phyloP scores from a whole-genome alignment of 2,888 invertebrate species.

The Tineola bisselliella region DNA sequence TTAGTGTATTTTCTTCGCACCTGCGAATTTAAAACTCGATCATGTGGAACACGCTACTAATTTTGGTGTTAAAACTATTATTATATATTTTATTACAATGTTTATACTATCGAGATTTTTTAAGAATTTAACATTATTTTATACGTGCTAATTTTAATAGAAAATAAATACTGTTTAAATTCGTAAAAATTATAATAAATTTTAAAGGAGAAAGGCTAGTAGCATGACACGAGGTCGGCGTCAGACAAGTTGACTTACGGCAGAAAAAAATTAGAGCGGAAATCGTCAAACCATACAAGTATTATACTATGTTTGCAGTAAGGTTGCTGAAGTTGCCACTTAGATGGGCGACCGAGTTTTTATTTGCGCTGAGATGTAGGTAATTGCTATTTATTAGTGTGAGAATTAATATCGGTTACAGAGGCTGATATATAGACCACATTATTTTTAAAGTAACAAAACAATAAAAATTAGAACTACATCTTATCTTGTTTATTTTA shows the following conservation, averaged over 20 bases:
- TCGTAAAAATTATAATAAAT: neutral
- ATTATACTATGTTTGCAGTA: neutral
- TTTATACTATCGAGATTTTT: no score
- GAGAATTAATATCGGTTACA: neutral
- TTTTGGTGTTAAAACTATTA: no score
- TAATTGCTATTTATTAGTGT: neutral
- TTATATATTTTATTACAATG: no score
- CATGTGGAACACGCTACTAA: no score
- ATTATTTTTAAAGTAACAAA: neutral
- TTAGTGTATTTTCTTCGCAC: no score
- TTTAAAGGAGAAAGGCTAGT: neutral
- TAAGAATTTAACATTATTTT: no score
- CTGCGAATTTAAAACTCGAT: no score
- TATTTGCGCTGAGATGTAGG: neutral
- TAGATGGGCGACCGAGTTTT: neutral
- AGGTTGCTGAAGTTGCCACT: neutral
- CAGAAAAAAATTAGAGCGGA: slow-evolving; percentile 8
- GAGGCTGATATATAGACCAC: neutral
- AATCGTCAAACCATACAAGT: slow-evolving; percentile 7
- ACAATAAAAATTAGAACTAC: no score
- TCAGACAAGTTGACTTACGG: neutral
- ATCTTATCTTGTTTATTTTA: no score
- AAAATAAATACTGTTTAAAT: no score
- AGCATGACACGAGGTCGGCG: neutral
- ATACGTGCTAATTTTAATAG: no score